phyloP scores from a whole-genome alignment of 2,888 invertebrate genomes.

The Pandemis heparana region DNA sequence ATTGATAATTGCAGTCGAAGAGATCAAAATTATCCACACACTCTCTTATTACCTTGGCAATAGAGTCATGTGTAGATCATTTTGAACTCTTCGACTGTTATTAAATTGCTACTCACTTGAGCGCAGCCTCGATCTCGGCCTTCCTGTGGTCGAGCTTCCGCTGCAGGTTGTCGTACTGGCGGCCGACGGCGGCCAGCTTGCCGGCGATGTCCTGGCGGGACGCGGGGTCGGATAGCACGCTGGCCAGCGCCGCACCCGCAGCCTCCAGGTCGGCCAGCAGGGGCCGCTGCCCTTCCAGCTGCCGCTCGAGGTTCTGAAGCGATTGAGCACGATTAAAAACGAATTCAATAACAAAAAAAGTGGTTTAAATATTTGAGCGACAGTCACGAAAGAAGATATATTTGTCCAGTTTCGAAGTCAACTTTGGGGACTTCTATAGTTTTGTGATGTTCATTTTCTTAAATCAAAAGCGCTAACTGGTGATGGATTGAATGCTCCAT shows the following conservation, averaged over 20 bases:
- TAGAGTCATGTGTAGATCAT: neutral
- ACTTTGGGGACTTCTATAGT: too few species aligned
- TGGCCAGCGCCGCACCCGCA: constrained; percentile 95
- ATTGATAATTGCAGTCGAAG: too few species aligned
- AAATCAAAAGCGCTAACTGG: too few species aligned
- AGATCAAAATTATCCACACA: too few species aligned
- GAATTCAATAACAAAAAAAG: too few species aligned
- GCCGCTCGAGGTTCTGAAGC: constrained; percentile 90
- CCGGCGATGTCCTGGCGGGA: constrained; percentile 96
- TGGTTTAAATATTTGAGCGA: too few species aligned
- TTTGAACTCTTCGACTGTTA: too few species aligned
- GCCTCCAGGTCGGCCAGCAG: constrained; percentile 94
- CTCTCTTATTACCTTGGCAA: too few species aligned
- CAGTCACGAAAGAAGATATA: too few species aligned
- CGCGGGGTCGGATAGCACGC: constrained; percentile 95
- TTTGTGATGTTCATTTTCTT: too few species aligned
- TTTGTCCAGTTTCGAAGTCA: too few species aligned
- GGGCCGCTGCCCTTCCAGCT: constrained; percentile 95
- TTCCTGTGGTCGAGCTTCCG: constrained; percentile 95
- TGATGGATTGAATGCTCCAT: too few species aligned
- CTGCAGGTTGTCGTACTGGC: constrained; percentile 95
- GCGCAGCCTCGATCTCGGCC: constrained; percentile 94
- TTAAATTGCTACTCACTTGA: constrained; percentile 73
- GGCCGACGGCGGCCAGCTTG: constrained; percentile 93
- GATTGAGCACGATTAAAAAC: neutral